Percentiles rank a stretch among this genome's conserved stretches.
These are phyloP conservation scores for Rostratula benghalensis DNA, from an alignment of 2,113 vertebrate genomes.

Conservation along the genomic window DNA sequence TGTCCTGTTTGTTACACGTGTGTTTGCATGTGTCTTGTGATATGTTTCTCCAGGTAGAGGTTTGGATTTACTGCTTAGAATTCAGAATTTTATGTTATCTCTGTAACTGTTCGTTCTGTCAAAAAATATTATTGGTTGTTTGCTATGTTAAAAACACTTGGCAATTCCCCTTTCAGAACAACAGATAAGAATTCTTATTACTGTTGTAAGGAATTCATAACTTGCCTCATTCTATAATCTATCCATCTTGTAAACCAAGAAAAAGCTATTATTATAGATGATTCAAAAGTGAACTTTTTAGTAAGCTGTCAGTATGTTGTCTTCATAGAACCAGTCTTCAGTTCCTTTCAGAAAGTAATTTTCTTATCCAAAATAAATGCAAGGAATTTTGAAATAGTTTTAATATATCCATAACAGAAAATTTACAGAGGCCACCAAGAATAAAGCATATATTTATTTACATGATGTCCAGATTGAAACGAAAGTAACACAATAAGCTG, in stretches of 20 bases:
- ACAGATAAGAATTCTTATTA: slow-evolving; percentile 50
- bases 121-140: background rate
- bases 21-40: background rate
- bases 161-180: slow-evolving; percentile 24
- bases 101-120: background rate
- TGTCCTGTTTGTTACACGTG: background rate
- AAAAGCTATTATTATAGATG: slow-evolving; percentile 46
- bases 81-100: background rate
- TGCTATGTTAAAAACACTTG: slow-evolving; percentile 15
- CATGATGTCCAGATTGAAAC: background rate
- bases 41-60: background rate
- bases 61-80: slow-evolving; percentile 1
- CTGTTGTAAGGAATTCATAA: slow-evolving; percentile 34
- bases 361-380: slow-evolving; percentile 33
- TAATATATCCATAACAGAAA: background rate
- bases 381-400: slow-evolving; percentile 35
- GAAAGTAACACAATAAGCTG: background rate
- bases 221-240: slow-evolving; percentile 30
- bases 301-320: background rate
- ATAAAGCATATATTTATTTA: background rate
- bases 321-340: slow-evolving; percentile 8
- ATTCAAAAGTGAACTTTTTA: slow-evolving; percentile 34
- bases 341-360: slow-evolving; percentile 16
- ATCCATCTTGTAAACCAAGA: slow-evolving; percentile 41
- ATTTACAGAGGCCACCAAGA: background rate